phyloP scores from a whole-genome alignment of 2,888 invertebrate genomes.

The Zhengitettix transpicula region DNA sequence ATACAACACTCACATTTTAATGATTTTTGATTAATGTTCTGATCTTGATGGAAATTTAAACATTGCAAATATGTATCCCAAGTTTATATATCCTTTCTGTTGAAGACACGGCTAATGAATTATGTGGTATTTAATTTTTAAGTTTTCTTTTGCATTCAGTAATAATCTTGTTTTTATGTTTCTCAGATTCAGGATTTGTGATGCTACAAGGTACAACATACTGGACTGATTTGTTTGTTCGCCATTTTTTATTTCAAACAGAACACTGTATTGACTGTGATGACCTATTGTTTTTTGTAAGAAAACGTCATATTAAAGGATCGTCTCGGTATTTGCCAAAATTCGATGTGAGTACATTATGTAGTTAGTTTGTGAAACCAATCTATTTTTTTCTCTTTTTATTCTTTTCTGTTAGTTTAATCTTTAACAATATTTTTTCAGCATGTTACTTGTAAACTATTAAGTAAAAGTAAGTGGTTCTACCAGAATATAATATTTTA shows the following conservation, averaged over 20 bases:
- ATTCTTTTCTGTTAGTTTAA: too few relatives aligned
- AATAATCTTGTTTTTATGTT: neutral
- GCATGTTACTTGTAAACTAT: too few relatives aligned
- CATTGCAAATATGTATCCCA: too few relatives aligned
- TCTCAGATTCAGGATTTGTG: slow-evolving; percentile 74
- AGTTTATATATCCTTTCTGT: too few relatives aligned
- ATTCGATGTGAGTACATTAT: slow-evolving; percentile 48
- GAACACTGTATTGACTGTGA: slow-evolving; percentile 82
- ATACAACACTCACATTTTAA: too few relatives aligned
- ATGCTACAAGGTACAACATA: slow-evolving; percentile 84
- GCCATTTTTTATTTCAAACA: slow-evolving; percentile 82
- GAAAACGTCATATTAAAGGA: slow-evolving; percentile 77
- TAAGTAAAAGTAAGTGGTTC: too few relatives aligned
- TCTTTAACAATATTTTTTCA: too few relatives aligned
- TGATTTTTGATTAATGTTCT: too few relatives aligned
- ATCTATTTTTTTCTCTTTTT: too few relatives aligned
- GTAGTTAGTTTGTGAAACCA: too few relatives aligned
- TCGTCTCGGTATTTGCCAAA: slow-evolving; percentile 76
- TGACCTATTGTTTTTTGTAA: slow-evolving; percentile 89
- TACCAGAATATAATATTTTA: too few relatives aligned
- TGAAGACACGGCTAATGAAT: slow-evolving; percentile 8
- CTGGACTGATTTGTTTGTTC: slow-evolving; percentile 89
- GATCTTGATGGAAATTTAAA: too few relatives aligned
- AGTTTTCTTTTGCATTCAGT: neutral
- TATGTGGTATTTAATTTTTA: neutral